Evolutionary conservation across 64 coral and sea anemone genomes (phyloP).

Genomic region (Orbicella faveolata): DNA sequence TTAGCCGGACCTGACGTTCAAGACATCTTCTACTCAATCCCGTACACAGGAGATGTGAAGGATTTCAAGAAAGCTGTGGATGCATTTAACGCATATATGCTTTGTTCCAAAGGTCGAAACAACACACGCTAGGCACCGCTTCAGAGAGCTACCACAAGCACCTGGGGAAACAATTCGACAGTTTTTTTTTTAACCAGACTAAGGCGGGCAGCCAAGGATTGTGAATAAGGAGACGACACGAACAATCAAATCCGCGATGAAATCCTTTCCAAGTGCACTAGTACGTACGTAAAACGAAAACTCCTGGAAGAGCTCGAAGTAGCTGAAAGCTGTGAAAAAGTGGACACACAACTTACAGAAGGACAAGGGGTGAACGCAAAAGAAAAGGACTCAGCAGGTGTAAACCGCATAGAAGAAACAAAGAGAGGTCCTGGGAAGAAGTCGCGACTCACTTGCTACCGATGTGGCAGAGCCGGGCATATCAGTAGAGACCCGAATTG

Average conservation of each 20-base stretch:
- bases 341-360: conserved; percentile 34
- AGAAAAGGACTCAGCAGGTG: not conserved
- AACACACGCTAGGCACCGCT: conserved; percentile 1
- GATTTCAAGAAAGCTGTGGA: conserved; percentile 33
- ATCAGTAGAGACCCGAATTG: not conserved
- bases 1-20: too few species aligned
- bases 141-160: conserved; percentile 18
- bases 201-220: conserved; percentile 31
- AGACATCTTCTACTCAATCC: too few species aligned
- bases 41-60: conserved; percentile 20
- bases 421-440: not conserved
- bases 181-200: conserved; percentile 36
- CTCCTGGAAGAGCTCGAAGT: conserved; percentile 50
- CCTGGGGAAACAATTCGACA: conserved; percentile 33
- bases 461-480: conserved; percentile 24
- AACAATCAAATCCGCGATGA: conserved; percentile 54
- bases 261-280: conserved; percentile 40
- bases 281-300: conserved; percentile 20
- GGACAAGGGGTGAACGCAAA: not conserved
- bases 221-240: conserved; percentile 47
- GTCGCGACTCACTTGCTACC: not conserved
- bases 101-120: conserved; percentile 35
- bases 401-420: conserved; percentile 4
- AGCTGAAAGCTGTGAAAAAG: conserved; percentile 51
- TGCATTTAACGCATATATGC: conserved; percentile 20